Evolutionary conservation across 2,888 invertebrate genomes (phyloP), one percentile per base, ranked within the genome.

Genomic region (Stegophylla sp.): DNA sequence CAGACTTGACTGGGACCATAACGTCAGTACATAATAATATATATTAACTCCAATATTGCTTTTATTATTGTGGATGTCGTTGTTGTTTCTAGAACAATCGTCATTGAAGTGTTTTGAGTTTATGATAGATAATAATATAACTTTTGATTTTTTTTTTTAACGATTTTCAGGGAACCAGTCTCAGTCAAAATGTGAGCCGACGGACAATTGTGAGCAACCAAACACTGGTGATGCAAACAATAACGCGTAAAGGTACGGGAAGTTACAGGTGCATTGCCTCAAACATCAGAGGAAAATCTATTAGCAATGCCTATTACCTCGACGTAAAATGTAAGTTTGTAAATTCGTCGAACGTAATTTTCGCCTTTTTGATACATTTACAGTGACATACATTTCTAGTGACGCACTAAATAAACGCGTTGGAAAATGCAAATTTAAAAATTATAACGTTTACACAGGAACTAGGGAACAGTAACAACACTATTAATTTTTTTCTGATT

Each of bases 1-100:
- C 23, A 86, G 85, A 84, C 86, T 87, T 43, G 84, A 86, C 28
- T 87, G 87, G 87, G 84, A 85, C 82, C 86, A 86, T 75, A 85
- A 86, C 83, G 86, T 86, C 83, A 86, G 85, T 85, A 59, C 51
- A 43, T 5, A 45, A 45, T 43, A 43, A 9, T 43, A 43, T 45
- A 45, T 45, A 7, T 45, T 9, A 45, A 45, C 45, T 3, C 34
- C n/a, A 34, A 34, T 5, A 34, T 34, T 34, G 34, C 34, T 34
- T 34, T 34, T 34, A 34, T 34, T 34, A 34, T 34, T 7, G 7
- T 7, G 3, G 34, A 5, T 34, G 7, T 34, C 7, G 34, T 34
- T 34, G 7, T 34, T 34, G 7, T 34, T 3, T 34, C 7, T 3
- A 34, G 34, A 5, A 5, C 7, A 34, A 34, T 7, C 34, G 34